Evolutionary conservation across 2,113 vertebrate genomes (phyloP), one percentile per base, ranked within the genome.

Genomic region (Sterna hirundo): DNA sequence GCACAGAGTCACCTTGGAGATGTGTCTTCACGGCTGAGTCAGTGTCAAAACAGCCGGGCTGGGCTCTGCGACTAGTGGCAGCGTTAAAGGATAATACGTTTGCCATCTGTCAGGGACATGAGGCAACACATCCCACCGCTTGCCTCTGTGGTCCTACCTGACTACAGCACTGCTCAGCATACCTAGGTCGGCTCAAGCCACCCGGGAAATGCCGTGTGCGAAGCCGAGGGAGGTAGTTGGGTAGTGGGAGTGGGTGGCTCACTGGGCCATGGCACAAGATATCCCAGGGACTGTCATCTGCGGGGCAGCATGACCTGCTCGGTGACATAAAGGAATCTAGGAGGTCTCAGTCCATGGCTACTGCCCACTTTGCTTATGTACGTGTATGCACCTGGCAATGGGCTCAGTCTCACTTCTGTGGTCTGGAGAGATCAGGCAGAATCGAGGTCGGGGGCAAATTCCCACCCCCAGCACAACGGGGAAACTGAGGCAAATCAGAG

Each of bases 1-100:
- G 90, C 70, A 58, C 70, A 69, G 75, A 76, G 74, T 91, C 94
- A 93, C 94, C 95, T 89, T 94, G 96, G 83, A 93, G 69, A 93
- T 70, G 88, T 7, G 55, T 88, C 93, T 85, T 85, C 58, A 58
- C 0, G 18, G 82, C 85, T 93, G 90, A 94, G 82, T 90, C 93
- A 80, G 91, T 86, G 91, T 61, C 93, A 90, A n/a, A 96, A 69
- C 75, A 91, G 91, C 61, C 65, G 66, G 74, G 92, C 78, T 75
- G 54, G 77, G 81, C 86, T 80, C 77, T n/a, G 79, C 1, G 5
- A 46, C 69, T 32, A 47, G 49, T 4, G 5, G 69, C 91, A 17
- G 9, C 5, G 49, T 36, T 58, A 76, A 68, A 83, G 88, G 88
- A 91, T 38, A 81, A 77, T 27, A 65, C 3, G 1, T 69, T 85